Evolutionary conservation across 2,888 invertebrate species (phyloP), one percentile per base, ranked within the genome.

Genomic region (Cataglyphis cursor): DNA sequence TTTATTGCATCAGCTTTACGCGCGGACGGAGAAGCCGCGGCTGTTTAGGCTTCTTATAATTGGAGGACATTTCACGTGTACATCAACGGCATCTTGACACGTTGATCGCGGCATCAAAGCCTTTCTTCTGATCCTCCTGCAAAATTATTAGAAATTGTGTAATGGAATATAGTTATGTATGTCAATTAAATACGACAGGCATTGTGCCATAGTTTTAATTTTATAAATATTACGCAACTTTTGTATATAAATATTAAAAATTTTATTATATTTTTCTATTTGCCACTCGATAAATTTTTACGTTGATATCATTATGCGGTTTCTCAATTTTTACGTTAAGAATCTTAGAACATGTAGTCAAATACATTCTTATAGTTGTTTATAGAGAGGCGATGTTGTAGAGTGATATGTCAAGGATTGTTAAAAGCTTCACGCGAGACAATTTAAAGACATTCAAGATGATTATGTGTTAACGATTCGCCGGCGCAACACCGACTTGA

Each of bases 1-100:
- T 91, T 91, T 89, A 91, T 93, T 93, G 93, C 93, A 90, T 92
- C 64, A 24, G 64, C 15, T 51, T 24, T 64, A 75, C 18, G 18
- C 59, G 61, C 21, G 21, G 72, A 38, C 24, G 28, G 8, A 59
- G 64, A 75, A 73, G 59, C 21, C 38, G 21, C 28, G 44, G 51
- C 12, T 44, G 38, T 54, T 75, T 65, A 51, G 38, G n/a, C 24
- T 76, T 76, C 64, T 65, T 64, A 48, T 62, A 38, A 51, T 76
- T 38, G 51, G n/a, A 65, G n/a, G 24, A 65, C 38, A 65, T 65
- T 76, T 65, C 57, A 41, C 12, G 48, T 35, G 62, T 35, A 18
- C n/a, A 3, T 62, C 62, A 64, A 3, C 18, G 18, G 21, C 6
- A 51, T 48, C n/a, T 64, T 48, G 62, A 64, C 31, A 10, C 31